phyloP scores from a whole-genome alignment of 2,888 invertebrate genomes.

The Harmothoe impar region DNA sequence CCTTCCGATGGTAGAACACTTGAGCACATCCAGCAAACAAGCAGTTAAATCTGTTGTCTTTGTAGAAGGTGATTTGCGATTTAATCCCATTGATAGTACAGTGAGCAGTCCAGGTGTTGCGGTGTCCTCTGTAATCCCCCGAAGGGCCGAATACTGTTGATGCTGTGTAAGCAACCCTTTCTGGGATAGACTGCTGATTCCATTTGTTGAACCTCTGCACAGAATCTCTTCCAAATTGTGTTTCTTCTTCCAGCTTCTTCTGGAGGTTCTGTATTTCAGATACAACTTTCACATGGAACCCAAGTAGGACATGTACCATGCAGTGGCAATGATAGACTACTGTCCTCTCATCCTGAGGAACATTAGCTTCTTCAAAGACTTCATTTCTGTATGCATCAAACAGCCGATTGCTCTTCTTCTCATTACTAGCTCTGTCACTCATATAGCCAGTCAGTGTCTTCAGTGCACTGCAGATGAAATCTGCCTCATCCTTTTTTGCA shows the following conservation, averaged over 20 bases:
- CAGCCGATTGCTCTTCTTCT: not conserved
- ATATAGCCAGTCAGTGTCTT: slow-evolving; percentile 31
- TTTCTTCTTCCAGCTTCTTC: not conserved
- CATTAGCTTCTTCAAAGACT: not conserved
- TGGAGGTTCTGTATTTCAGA: not conserved
- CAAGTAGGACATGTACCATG: slow-evolving; percentile 53
- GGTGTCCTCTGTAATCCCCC: slow-evolving; percentile 2
- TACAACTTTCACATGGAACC: slow-evolving; percentile 32
- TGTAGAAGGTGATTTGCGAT: slow-evolving; percentile 7
- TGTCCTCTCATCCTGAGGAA: not conserved
- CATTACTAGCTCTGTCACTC: slow-evolving; percentile 46
- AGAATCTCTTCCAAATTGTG: not conserved
- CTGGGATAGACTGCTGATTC: not conserved
- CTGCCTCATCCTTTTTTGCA: not conserved
- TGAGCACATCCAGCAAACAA: slow-evolving; percentile 44
- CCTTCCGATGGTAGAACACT: slow-evolving; percentile 29
- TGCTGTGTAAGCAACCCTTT: not conserved
- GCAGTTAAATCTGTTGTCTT: slow-evolving; percentile 54
- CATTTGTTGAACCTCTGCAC: not conserved
- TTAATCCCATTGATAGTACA: slow-evolving; percentile 7
- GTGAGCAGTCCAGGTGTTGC: slow-evolving; percentile 18
- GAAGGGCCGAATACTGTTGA: slow-evolving; percentile 20
- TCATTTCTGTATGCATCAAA: not conserved
- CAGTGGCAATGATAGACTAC: not conserved
- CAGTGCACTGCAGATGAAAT: not conserved